These are phyloP conservation scores for Enhydra lutris DNA, from an alignment of 2,113 vertebrate genomes.

Conservation along the genomic window DNA sequence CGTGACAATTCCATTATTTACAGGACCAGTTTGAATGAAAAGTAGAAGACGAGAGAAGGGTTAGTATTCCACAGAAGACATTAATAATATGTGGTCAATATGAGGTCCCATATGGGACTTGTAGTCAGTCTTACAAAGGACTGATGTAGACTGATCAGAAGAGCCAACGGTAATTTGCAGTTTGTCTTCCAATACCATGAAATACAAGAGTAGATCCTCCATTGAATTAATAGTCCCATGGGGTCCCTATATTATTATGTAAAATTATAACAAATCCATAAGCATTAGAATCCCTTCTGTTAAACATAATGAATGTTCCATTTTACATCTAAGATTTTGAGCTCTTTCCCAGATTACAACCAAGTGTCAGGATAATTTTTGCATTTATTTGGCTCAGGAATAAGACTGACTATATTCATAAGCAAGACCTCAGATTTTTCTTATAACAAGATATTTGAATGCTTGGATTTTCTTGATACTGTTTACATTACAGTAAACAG, in stretches of 20 bases:
- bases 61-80: neutral
- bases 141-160: neutral
- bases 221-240: neutral
- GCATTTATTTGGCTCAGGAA: neutral
- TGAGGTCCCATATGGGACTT: neutral
- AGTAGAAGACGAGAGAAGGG: neutral
- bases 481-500: neutral
- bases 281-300: neutral
- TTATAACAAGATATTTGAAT: neutral
- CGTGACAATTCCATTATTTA: neutral
- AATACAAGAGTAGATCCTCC: neutral
- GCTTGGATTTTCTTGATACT: slow-evolving; percentile 42
- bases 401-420: slow-evolving; percentile 11
- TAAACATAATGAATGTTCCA: neutral
- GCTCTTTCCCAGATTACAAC: neutral
- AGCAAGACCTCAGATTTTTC: neutral
- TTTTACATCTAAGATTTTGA: neutral
- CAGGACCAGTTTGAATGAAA: neutral
- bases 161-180: neutral
- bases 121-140: neutral
- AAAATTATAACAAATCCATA: neutral
- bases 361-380: neutral
- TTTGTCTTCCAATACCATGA: neutral
- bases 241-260: neutral
- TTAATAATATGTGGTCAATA: neutral